Evolutionary conservation across 2,113 vertebrate genomes (phyloP).

Genomic region (Tragelaphus strepsiceros): DNA sequence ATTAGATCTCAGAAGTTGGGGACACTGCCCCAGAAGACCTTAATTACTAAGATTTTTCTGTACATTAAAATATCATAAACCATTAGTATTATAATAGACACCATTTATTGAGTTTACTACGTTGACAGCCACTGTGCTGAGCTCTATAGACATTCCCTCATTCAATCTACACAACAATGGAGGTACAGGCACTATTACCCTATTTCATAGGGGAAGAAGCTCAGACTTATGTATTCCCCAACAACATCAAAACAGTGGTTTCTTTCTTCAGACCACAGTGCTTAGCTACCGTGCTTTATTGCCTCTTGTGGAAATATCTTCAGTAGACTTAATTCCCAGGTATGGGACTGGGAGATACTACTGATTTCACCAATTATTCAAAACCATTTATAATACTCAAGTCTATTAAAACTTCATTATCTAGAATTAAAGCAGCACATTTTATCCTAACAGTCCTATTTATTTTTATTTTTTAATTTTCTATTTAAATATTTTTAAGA

Average conservation of each 20-base stretch:
- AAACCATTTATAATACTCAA: neutral
- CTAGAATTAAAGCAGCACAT: conserved; percentile 6
- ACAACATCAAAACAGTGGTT: neutral
- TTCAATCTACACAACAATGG: fast-evolving
- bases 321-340: neutral
- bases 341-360: neutral
- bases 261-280: neutral
- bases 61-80: neutral
- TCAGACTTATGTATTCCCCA: neutral
- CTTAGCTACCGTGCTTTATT: neutral
- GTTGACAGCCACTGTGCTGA: neutral
- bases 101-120: neutral
- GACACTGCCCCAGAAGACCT: neutral
- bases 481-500: conserved; percentile 29
- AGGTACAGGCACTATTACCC: too few species aligned
- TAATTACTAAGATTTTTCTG: neutral
- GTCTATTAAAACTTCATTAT: neutral
- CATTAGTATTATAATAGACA: neutral
- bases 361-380: neutral
- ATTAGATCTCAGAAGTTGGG: neutral
- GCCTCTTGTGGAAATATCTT: neutral
- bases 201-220: neutral
- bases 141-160: neutral
- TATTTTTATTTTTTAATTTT: neutral
- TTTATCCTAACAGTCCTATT: neutral